These are phyloP conservation scores for Coendou prehensilis DNA, from an alignment of 2,797 vertebrate genomes.

Conservation along the genomic window DNA sequence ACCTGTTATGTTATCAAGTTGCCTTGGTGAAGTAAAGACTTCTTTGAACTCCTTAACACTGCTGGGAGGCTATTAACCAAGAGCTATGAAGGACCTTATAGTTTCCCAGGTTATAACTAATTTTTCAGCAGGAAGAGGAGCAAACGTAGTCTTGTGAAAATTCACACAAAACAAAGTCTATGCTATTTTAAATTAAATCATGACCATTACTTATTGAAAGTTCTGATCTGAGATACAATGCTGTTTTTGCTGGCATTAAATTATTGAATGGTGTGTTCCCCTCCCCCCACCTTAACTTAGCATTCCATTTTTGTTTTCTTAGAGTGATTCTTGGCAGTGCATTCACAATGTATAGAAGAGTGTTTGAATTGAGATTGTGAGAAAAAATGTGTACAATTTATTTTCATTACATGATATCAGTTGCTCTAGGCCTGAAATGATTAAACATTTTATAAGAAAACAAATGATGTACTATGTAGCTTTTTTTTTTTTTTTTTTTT, in stretches of 20 bases:
- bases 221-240: neutral
- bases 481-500: neutral
- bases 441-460: neutral
- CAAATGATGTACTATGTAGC: neutral
- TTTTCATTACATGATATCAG: conserved; percentile 57
- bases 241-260: neutral
- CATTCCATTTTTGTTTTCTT: conserved; percentile 57
- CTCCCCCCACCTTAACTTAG: neutral
- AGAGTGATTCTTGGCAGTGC: conserved; percentile 23
- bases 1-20: conserved; percentile 74
- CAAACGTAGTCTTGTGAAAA: conserved; percentile 51
- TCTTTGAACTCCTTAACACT: conserved; percentile 57
- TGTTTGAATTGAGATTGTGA: conserved; percentile 35
- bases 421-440: conserved; percentile 44
- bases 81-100: conserved; percentile 39
- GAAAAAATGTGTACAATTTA: conserved; percentile 34
- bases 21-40: conserved; percentile 69
- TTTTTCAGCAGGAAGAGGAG: conserved; percentile 64
- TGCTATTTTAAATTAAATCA: conserved; percentile 56
- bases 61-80: conserved; percentile 63
- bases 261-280: neutral
- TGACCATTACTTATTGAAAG: neutral
- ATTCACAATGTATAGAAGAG: neutral
- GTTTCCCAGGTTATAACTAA: conserved; percentile 71
- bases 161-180: conserved; percentile 13